Percentiles rank a stretch among this genome's conserved stretches.
phyloP scores from a whole-genome alignment of 1,140 invertebrate genomes.

The Cotesia chilonis region DNA sequence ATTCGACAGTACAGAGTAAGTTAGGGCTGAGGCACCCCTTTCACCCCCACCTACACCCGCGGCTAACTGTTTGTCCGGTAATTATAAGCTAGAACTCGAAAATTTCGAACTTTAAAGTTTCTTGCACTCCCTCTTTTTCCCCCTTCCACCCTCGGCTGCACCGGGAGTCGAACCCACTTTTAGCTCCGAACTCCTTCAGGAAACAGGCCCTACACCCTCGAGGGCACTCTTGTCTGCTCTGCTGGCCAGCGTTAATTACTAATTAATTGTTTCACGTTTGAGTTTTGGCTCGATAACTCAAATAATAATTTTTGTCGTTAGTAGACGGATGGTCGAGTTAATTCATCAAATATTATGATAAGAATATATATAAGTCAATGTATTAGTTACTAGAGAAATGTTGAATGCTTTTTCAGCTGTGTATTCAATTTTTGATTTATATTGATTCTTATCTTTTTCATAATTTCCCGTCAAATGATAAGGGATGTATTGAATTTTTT shows the following conservation, averaged over 20 bases:
- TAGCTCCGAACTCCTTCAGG: conserved; percentile 33
- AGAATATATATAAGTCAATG: too few relatives aligned
- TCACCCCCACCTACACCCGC: conserved; percentile 46
- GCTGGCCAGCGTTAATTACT: conserved; percentile 60
- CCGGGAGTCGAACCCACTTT: conserved; percentile 40
- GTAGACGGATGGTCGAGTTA: too few relatives aligned
- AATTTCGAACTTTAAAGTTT: conserved; percentile 60
- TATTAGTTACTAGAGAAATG: too few relatives aligned
- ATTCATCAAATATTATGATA: too few relatives aligned
- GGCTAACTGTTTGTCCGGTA: conserved; percentile 63
- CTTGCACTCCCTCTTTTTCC: conserved; percentile 33
- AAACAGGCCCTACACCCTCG: conserved; percentile 14
- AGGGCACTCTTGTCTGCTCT: conserved; percentile 27
- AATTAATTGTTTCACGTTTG: conserved; percentile 65
- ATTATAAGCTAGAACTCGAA: conserved; percentile 66
- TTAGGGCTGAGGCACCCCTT: neutral
- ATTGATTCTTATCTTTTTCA: conserved; percentile 12
- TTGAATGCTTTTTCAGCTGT: too few relatives aligned
- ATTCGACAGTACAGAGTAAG: too few relatives aligned
- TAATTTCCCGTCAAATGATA: conserved; percentile 20
- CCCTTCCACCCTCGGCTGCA: conserved; percentile 23
- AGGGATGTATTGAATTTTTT: neutral
- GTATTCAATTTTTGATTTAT: too few relatives aligned
- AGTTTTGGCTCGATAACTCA: conserved; percentile 62
- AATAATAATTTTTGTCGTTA: conserved; percentile 33